Conservation (phyloP, 1,140 invertebrate genomes). For the Drosophila biarmipes region DNA sequence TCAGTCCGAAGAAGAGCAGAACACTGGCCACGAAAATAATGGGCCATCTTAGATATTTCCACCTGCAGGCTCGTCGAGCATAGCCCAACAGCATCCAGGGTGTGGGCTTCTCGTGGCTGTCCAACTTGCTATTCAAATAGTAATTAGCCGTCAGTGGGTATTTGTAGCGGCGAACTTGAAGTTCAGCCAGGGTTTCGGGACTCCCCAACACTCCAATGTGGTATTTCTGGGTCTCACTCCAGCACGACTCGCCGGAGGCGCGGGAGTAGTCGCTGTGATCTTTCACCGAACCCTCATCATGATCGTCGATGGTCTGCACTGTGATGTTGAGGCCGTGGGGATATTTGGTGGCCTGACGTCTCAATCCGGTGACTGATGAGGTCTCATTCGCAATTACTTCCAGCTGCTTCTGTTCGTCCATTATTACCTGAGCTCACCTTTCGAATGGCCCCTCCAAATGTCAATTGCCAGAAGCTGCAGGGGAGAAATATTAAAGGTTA, state of each 20-base stretch:
- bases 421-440: slow-evolving; percentile 50
- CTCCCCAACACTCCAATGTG: slow-evolving; percentile 70
- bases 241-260: slow-evolving; percentile 59
- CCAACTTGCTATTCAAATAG: slow-evolving; percentile 60
- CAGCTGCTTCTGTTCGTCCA: slow-evolving; percentile 59
- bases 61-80: slow-evolving; percentile 68
- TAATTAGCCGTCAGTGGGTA: slow-evolving; percentile 79
- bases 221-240: slow-evolving; percentile 72
- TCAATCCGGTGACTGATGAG: slow-evolving; percentile 43
- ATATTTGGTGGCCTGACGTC: slow-evolving; percentile 77
- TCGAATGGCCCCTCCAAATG: slow-evolving; percentile 48
- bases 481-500: background rate
- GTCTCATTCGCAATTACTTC: slow-evolving; percentile 58
- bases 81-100: slow-evolving; percentile 62
- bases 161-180: slow-evolving; percentile 79
- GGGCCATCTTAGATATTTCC: slow-evolving; percentile 80
- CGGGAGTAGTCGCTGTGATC: slow-evolving; percentile 62
- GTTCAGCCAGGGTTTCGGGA: slow-evolving; percentile 72
- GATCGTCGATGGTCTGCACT: slow-evolving; percentile 68
- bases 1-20: slow-evolving; percentile 76
- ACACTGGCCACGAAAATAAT: slow-evolving; percentile 79
- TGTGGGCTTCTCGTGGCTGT: slow-evolving; percentile 41
- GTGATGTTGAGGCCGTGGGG: slow-evolving; percentile 77
- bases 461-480: slow-evolving; percentile 52
- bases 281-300: slow-evolving; percentile 4